These are phyloP conservation scores for Propithecus deckenii DNA, from an alignment of 2,797 vertebrate genomes.

Conservation along the genomic window DNA sequence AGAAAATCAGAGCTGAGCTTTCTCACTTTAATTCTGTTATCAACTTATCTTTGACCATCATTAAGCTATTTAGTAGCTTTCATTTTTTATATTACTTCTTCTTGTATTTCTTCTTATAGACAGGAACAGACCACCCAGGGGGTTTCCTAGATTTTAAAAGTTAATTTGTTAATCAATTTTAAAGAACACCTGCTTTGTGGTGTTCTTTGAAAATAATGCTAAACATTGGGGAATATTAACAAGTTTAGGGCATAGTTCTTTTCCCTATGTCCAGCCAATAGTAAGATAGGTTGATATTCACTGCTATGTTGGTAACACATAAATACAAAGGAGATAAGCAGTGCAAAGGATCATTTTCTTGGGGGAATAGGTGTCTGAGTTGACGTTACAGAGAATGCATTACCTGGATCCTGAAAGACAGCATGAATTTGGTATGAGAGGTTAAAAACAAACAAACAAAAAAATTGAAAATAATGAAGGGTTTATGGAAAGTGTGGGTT, in stretches of 20 bases:
- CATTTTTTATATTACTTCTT: neutral
- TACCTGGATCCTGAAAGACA: neutral
- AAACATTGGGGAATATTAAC: neutral
- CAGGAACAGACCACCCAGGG: neutral
- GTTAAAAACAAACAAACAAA: neutral
- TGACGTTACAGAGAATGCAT: neutral
- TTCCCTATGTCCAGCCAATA: neutral
- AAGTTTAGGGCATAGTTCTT: neutral
- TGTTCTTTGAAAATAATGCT: neutral
- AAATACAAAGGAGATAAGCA: neutral
- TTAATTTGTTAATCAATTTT: neutral
- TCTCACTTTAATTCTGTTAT: neutral
- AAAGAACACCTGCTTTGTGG: neutral
- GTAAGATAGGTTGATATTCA: neutral
- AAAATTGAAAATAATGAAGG: neutral
- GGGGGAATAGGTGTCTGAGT: neutral
- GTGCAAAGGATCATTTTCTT: neutral
- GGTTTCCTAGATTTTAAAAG: neutral
- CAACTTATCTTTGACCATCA: neutral
- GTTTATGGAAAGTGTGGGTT: neutral
- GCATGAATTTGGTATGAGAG: neutral
- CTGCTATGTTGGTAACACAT: neutral
- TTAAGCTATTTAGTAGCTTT: neutral
- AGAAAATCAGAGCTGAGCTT: neutral
- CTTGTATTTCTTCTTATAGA: neutral